Evolutionary conservation across 2,888 invertebrate species (phyloP).

Genomic region (Brachyopa scutellaris): DNA sequence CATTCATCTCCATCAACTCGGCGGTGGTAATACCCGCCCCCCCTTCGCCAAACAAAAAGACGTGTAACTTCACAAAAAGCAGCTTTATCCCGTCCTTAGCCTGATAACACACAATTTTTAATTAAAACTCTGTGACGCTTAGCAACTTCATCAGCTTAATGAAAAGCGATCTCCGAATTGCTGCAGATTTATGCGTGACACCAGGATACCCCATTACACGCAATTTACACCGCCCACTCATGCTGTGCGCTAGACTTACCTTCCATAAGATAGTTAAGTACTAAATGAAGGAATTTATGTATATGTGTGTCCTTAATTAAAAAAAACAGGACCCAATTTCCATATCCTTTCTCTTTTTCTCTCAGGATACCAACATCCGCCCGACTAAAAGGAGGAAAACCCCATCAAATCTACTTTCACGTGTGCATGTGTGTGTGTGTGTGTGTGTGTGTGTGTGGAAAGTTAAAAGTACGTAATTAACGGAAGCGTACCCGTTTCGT

Average conservation of each 20-base stretch:
- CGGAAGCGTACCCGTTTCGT: conserved; percentile 51
- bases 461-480: conserved; percentile 68
- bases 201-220: conserved; percentile 58
- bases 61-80: no score
- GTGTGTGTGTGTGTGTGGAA: conserved; percentile 23
- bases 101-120: conserved; percentile 59
- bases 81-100: no score
- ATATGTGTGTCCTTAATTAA: conserved; percentile 69
- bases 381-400: not conserved
- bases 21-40: no score
- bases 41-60: no score
- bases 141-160: conserved; percentile 50
- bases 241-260: not conserved
- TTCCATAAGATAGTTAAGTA: conserved; percentile 19
- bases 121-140: conserved; percentile 55
- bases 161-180: conserved; percentile 43
- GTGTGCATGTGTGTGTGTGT: no score
- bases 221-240: conserved; percentile 19
- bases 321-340: conserved; percentile 62
- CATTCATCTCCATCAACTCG: conserved; percentile 5
- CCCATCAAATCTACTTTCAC: conserved; percentile 34
- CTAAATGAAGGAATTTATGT: no score
- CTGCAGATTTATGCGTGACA: conserved; percentile 55
- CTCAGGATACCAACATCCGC: conserved; percentile 37
- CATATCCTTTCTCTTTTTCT: conserved; percentile 14